phyloP scores from a whole-genome alignment of 2,888 invertebrate genomes.

The Eupithecia tripunctaria region DNA sequence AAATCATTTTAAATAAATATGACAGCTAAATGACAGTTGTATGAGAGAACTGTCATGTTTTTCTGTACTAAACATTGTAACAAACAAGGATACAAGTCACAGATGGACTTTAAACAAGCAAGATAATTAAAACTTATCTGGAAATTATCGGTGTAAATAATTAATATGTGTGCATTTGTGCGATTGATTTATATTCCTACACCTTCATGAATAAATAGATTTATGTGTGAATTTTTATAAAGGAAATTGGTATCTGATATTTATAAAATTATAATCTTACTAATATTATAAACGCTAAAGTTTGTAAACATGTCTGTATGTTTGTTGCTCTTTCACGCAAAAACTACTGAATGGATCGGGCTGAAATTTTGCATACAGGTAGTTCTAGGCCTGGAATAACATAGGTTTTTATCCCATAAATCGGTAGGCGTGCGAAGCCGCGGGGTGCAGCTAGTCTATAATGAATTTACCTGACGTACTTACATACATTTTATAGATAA shows the following conservation, averaged over 20 bases:
- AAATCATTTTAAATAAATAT: neutral
- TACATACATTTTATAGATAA: too few species aligned
- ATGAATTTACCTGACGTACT: neutral
- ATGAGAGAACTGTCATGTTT: neutral
- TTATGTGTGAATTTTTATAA: neutral
- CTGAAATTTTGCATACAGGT: too few species aligned
- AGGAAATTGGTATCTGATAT: too few species aligned
- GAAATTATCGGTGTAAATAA: neutral
- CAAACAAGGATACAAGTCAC: neutral
- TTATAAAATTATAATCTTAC: too few species aligned
- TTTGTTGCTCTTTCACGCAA: too few species aligned
- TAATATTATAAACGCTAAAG: too few species aligned
- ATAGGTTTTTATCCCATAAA: too few species aligned
- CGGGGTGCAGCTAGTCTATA: too few species aligned
- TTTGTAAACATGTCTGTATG: too few species aligned
- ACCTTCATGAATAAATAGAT: neutral
- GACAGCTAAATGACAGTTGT: neutral
- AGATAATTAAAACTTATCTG: neutral
- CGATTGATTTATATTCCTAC: neutral
- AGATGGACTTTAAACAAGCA: neutral
- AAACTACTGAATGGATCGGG: too few species aligned
- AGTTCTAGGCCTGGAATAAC: too few species aligned
- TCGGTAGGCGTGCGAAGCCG: too few species aligned
- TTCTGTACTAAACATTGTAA: neutral
- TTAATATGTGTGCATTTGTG: neutral